Conservation (phyloP, 2,113 vertebrate species). For the Philantomba maxwellii region DNA sequence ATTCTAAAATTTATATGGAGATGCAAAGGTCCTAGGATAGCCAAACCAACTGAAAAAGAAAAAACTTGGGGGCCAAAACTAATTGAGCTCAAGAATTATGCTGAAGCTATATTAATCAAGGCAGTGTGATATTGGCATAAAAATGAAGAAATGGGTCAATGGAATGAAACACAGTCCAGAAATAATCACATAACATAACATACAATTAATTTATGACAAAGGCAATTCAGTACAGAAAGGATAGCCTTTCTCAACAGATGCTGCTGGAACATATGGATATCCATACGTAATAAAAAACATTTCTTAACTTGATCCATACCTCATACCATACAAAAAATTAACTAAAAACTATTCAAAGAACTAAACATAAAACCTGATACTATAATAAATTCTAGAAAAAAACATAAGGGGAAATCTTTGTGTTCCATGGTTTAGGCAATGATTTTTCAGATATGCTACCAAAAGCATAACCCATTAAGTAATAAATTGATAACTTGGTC, state of each 20-base stretch:
- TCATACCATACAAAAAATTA: not conserved
- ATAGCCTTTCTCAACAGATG: not conserved
- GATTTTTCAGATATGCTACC: not conserved
- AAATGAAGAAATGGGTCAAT: not conserved
- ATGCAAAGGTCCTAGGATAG: not conserved
- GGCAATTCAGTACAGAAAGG: not conserved
- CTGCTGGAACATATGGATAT: not conserved
- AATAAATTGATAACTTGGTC: not conserved
- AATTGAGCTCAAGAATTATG: not conserved
- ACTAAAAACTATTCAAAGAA: not conserved
- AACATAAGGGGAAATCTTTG: not conserved
- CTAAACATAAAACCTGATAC: not conserved
- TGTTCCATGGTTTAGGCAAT: not conserved
- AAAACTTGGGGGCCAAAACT: not conserved
- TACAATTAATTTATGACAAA: not conserved
- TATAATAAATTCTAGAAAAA: not conserved
- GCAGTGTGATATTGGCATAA: not conserved
- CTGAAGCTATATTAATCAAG: not conserved
- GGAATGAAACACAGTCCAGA: not conserved
- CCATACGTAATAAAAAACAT: not conserved
- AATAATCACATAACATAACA: not conserved
- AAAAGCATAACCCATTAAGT: not conserved
- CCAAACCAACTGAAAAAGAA: not conserved
- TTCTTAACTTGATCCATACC: not conserved
- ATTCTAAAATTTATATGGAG: not conserved